Evolutionary conservation across 2,797 vertebrate species (phyloP).

Genomic region (Hippocampus kuda): DNA sequence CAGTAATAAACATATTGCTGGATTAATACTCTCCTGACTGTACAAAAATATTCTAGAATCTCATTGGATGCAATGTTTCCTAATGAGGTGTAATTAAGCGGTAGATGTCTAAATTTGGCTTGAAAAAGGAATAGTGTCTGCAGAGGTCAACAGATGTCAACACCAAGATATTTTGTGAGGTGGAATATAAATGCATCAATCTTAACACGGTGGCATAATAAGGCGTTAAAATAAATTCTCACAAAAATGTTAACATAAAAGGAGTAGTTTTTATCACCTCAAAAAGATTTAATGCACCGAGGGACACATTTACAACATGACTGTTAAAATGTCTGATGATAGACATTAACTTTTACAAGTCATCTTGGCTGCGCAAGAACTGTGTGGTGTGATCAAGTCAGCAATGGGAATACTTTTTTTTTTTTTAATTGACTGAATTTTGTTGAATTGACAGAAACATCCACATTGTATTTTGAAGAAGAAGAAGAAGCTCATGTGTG

Average conservation of each 20-base stretch:
- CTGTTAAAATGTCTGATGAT: neutral
- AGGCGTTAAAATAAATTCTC: neutral
- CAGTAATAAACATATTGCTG: neutral
- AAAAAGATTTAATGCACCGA: neutral
- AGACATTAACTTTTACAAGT: neutral
- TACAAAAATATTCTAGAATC: no score
- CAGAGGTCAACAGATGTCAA: no score
- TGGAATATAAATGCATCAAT: neutral
- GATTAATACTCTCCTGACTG: no score
- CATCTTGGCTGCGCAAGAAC: neutral
- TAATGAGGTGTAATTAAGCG: no score
- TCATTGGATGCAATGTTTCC: no score
- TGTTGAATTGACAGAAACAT: no score
- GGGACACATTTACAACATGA: neutral
- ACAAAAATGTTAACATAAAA: neutral
- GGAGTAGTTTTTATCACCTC: neutral
- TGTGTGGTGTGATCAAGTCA: neutral
- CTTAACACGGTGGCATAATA: neutral
- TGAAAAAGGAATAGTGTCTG: no score
- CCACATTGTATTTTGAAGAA: no score
- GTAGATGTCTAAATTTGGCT: no score
- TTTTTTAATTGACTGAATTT: no score
- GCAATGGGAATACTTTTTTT: neutral
- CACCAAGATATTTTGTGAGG: neutral
- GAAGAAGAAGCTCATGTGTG: no score